Percentiles rank a stretch among this genome's conserved stretches.
Conservation (phyloP, 2,888 invertebrate genomes). For the Drosophila tanythrix region DNA sequence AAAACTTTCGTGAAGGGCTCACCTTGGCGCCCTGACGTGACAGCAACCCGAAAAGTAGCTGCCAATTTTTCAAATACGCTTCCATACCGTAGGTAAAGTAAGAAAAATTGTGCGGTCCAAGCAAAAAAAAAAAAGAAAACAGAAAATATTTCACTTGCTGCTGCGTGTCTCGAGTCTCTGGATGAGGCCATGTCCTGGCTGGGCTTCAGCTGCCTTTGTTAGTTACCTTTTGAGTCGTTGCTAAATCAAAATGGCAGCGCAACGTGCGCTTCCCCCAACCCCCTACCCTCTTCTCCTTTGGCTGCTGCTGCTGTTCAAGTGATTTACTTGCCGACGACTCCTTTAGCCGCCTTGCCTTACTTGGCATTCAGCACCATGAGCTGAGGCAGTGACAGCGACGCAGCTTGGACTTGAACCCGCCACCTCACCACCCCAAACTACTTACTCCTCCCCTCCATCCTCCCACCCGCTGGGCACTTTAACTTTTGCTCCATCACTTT, state of each 20-base stretch:
- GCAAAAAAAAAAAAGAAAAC: conserved; percentile 43
- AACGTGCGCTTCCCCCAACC: conserved; percentile 31
- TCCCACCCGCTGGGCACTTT: conserved; percentile 38
- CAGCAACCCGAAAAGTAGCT: conserved; percentile 61
- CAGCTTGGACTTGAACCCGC: neutral
- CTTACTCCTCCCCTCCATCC: neutral
- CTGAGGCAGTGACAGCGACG: conserved; percentile 12
- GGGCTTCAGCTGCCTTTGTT: conserved; percentile 65
- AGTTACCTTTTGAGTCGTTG: conserved; percentile 78
- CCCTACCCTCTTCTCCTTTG: neutral
- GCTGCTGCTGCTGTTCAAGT: conserved; percentile 64
- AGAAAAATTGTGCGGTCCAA: conserved; percentile 81
- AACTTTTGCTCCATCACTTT: conserved; percentile 50
- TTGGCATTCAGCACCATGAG: conserved; percentile 75
- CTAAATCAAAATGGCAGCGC: conserved; percentile 78
- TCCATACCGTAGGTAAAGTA: conserved; percentile 51
- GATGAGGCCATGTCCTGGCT: conserved; percentile 31
- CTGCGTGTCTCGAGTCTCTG: conserved; percentile 3
- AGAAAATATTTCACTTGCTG: conserved; percentile 42
- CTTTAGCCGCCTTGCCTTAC: conserved; percentile 62
- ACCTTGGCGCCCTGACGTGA: conserved; percentile 51
- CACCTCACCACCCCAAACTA: neutral
- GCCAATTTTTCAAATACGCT: conserved; percentile 78
- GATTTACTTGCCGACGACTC: conserved; percentile 73
- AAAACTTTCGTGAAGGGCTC: conserved; percentile 44